Conservation (phyloP, 2,113 vertebrate species). For the Manacus vitellinus region DNA sequence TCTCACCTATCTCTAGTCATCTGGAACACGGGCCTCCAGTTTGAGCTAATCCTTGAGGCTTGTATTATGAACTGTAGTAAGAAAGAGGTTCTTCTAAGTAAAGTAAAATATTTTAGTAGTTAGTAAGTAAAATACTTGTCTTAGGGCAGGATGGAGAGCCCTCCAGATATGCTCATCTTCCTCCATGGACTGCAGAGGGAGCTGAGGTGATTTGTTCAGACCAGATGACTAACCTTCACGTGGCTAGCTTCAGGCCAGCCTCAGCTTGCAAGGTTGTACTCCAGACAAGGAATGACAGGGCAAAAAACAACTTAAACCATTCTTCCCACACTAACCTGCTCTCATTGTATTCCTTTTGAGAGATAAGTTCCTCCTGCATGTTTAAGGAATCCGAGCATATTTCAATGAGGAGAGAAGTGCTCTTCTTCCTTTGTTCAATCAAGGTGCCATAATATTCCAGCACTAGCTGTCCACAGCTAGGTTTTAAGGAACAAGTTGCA, state of each 20-base stretch:
- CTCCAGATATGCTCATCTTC: not conserved
- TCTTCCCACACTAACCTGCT: not conserved
- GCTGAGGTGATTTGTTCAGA: not conserved
- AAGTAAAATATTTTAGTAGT: too few relatives aligned
- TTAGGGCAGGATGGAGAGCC: not conserved
- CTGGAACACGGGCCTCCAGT: not conserved
- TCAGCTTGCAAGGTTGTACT: not conserved
- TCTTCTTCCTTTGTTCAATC: not conserved
- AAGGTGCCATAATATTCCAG: not conserved
- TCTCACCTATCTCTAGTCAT: not conserved
- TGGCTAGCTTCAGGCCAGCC: not conserved
- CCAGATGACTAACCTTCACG: not conserved
- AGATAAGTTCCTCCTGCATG: not conserved
- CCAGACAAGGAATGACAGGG: not conserved
- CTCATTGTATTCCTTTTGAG: not conserved
- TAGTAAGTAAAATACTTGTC: not conserved
- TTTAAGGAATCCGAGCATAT: not conserved
- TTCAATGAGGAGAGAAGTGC: not conserved
- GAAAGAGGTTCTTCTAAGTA: not conserved
- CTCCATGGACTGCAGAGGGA: not conserved
- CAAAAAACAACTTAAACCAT: not conserved
- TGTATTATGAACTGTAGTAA: not conserved
- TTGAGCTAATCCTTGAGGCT: not conserved
- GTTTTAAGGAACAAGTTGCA: not conserved
- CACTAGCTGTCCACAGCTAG: not conserved